These are phyloP conservation scores for Nestor notabilis DNA, from an alignment of 2,113 vertebrate species.

Conservation along the genomic window DNA sequence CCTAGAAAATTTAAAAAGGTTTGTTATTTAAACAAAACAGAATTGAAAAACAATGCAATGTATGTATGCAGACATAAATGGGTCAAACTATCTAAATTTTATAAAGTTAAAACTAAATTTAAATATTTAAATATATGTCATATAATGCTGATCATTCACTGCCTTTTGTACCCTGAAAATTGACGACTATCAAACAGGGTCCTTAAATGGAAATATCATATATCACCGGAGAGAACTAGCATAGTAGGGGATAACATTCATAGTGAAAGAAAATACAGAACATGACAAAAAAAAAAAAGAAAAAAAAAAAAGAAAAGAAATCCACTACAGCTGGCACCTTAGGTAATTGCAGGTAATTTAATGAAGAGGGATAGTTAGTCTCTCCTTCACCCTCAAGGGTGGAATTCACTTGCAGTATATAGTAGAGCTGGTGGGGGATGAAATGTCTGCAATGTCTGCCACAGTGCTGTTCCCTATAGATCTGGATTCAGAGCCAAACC, in stretches of 20 bases:
- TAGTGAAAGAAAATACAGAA: neutral
- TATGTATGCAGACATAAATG: neutral
- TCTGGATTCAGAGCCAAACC: neutral
- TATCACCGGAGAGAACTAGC: neutral
- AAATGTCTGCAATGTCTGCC: neutral
- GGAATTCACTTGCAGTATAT: neutral
- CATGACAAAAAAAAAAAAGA: neutral
- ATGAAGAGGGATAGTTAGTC: neutral
- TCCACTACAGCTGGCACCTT: neutral
- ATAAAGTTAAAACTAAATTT: neutral
- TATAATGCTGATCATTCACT: neutral
- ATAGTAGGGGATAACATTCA: neutral
- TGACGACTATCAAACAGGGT: neutral
- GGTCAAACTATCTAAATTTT: neutral
- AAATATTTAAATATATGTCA: neutral
- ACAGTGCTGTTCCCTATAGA: neutral
- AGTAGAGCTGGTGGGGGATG: neutral
- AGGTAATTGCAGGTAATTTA: neutral
- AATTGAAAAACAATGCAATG: neutral
- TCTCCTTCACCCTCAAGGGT: neutral
- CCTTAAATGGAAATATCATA: neutral
- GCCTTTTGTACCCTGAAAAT: neutral
- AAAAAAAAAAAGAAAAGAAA: too few relatives aligned
- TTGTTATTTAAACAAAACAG: neutral
- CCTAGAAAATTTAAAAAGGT: neutral